A percentile compares a stretch with the other conserved stretches of the same genome.
phyloP scores from a whole-genome alignment of 2,888 invertebrate species.

The Laothoe populi region DNA sequence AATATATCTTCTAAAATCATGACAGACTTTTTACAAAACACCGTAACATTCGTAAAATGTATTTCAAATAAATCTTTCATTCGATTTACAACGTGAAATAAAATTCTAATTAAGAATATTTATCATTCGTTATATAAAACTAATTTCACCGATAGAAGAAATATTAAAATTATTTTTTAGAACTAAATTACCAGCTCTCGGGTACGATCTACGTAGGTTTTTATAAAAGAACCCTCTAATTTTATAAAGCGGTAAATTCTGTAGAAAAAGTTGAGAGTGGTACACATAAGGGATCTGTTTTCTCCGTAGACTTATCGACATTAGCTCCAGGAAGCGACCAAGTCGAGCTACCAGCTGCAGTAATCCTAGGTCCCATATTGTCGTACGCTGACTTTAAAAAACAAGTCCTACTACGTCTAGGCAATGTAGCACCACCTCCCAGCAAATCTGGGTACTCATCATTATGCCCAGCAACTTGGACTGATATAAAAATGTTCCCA shows the following conservation, averaged over 20 bases:
- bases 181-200: slow-evolving; percentile 14
- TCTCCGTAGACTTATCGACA: slow-evolving; percentile 53
- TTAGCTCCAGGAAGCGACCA: slow-evolving; percentile 89
- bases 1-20: background rate
- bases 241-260: slow-evolving; percentile 77
- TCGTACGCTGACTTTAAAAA: slow-evolving; percentile 90
- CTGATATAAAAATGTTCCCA: slow-evolving; percentile 94
- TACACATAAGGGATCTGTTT: slow-evolving; percentile 55
- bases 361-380: slow-evolving; percentile 95
- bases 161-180: background rate
- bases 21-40: background rate
- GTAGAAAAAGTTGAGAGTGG: slow-evolving; percentile 76
- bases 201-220: slow-evolving; percentile 10
- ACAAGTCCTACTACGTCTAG: slow-evolving; percentile 79
- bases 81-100: background rate
- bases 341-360: slow-evolving; percentile 94
- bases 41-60: background rate
- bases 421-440: slow-evolving; percentile 78
- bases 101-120: background rate
- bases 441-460: slow-evolving; percentile 93
- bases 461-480: slow-evolving; percentile 89
- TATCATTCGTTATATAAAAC: background rate
- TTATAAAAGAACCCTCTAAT: slow-evolving; percentile 27
- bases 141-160: background rate
- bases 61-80: slow-evolving; percentile 1